phyloP scores from a whole-genome alignment of 2,113 vertebrate species.

The Rhea americana region DNA sequence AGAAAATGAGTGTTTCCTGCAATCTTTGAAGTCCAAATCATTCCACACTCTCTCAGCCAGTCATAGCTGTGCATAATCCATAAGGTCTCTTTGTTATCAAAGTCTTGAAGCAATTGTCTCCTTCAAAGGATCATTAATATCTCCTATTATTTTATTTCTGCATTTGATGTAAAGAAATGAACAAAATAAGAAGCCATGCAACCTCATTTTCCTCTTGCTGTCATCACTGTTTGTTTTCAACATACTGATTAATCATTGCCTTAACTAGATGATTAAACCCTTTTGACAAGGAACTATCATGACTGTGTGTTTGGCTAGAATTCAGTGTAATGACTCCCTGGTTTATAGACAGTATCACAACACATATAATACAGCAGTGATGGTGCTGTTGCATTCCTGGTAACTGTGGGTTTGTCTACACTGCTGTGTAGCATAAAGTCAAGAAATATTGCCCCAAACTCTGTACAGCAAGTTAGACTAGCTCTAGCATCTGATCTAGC shows the following conservation, averaged over 20 bases:
- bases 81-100: slow-evolving; percentile 4
- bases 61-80: not conserved
- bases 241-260: slow-evolving; percentile 23
- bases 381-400: not conserved
- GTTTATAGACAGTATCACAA: not conserved
- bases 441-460: not conserved
- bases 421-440: not conserved
- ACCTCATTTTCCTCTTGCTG: slow-evolving; percentile 7
- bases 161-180: not conserved
- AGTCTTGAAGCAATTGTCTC: not conserved
- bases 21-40: not conserved
- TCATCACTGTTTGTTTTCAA: slow-evolving; percentile 44
- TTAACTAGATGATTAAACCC: slow-evolving; percentile 5
- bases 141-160: not conserved
- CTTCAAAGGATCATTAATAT: not conserved
- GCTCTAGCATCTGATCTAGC: not conserved
- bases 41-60: not conserved
- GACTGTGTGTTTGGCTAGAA: not conserved
- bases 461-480: not conserved
- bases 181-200: not conserved
- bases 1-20: not conserved
- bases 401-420: not conserved
- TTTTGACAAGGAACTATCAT: not conserved
- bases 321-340: not conserved
- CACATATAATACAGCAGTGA: not conserved